Conservation (phyloP, 2,888 invertebrate species). For the Scaptomyza parva region DNA sequence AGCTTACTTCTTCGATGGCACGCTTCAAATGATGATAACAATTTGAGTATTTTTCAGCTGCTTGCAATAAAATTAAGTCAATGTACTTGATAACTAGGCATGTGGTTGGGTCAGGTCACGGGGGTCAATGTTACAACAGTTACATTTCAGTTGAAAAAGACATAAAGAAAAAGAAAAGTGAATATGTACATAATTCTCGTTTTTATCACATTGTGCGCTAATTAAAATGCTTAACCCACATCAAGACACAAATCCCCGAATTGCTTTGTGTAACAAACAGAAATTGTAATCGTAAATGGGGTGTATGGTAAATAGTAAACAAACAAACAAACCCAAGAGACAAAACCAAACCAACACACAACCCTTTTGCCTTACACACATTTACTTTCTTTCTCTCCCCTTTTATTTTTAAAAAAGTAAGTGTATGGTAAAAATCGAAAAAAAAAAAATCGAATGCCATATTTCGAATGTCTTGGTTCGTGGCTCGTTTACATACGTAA, state of each 20-base stretch:
- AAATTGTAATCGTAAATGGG: slow-evolving; percentile 37
- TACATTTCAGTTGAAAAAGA: slow-evolving; percentile 13
- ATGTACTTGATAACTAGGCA: slow-evolving; percentile 24
- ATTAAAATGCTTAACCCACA: slow-evolving; percentile 80
- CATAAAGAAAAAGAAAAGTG: slow-evolving; percentile 8
- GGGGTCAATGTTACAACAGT: slow-evolving; percentile 43
- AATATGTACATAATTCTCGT: slow-evolving; percentile 1
- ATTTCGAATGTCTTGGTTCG: slow-evolving; percentile 21
- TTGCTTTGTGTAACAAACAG: slow-evolving; percentile 20
- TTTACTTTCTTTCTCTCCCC: slow-evolving; percentile 9
- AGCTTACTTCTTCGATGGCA: slow-evolving; percentile 37
- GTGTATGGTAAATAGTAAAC: slow-evolving; percentile 50
- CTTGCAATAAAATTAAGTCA: slow-evolving; percentile 39
- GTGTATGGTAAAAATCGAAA: slow-evolving; percentile 6
- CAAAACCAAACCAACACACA: not conserved
- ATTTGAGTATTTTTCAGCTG: slow-evolving; percentile 40
- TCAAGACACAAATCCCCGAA: slow-evolving; percentile 64
- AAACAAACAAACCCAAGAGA: slow-evolving; percentile 54
- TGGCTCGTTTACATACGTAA: slow-evolving; percentile 77
- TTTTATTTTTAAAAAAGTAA: not conserved
- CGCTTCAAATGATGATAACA: slow-evolving; percentile 54
- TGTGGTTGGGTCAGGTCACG: slow-evolving; percentile 16
- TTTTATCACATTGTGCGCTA: slow-evolving; percentile 60
- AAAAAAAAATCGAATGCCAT: slow-evolving; percentile 22
- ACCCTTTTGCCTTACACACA: slow-evolving; percentile 35